Evolutionary conservation across 2,797 vertebrate genomes (phyloP), one percentile per base, ranked within the genome.

Genomic region (Parambassis ranga): DNA sequence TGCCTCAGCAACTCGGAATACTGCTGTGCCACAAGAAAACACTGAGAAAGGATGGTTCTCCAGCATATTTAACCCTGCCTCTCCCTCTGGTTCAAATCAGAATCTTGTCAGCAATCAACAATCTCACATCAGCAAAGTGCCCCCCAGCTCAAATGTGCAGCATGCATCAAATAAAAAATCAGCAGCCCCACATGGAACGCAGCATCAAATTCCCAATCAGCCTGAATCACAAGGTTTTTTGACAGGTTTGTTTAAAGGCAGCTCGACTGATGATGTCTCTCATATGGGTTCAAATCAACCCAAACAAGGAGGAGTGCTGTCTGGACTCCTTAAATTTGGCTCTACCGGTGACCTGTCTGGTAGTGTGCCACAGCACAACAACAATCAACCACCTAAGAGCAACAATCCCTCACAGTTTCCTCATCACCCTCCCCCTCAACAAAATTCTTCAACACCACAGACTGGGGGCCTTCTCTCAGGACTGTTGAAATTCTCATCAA

Each of bases 401-500:
- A 79, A 49, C 62, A 65, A 76, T 83, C 37, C 66, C 22, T 24
- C 74, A 56, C 68, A 75, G 6, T 37, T 47, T 23, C 11, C 69
- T 50, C 51, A 55, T 44, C 75, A 79, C 3, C 43, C 64, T 61
- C 42, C 43, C 10, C 28, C 32, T 31, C 83, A 84, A 57, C 86
- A 91, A 62, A 84, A 31, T 64, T 63, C 51, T 58, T 41, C 75
- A 22, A n/a, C 66, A 50, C 15, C 79, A 57, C 83, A 73, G 10
- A 61, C 48, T 47, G 81, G 78, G 58, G 83, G 85, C 2, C 42
- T 92, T 77, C 78, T 94, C 64, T 87, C 92, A 47, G 90, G 90
- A 0, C 69, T 91, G 30, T 80, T 93, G 72, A 95, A 88, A 75
- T 90, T 92, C 87, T 88, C 93, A 69, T 94, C 94, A 69, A 70